phyloP scores from a whole-genome alignment of 2,113 vertebrate species.

The Pangasianodon gigas region DNA sequence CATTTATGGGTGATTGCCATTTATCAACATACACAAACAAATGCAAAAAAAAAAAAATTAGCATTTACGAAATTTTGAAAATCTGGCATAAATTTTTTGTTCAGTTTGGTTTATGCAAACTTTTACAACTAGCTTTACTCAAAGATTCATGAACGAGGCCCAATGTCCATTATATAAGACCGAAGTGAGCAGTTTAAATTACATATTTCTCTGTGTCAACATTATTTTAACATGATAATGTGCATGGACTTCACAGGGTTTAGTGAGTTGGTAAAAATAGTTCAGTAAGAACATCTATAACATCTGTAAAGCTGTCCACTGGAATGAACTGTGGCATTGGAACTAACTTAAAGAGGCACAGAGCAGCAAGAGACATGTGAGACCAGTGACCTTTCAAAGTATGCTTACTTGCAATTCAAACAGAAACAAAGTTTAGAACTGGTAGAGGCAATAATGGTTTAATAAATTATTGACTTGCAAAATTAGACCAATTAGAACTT shows the following conservation, averaged over 20 bases:
- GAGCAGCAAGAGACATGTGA: conserved; percentile 3
- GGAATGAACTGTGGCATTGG: conserved; percentile 17
- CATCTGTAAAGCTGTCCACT: conserved; percentile 3
- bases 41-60: neutral
- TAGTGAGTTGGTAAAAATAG: neutral
- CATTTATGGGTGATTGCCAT: neutral
- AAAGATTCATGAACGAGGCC: neutral
- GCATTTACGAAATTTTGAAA: neutral
- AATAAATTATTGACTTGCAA: neutral
- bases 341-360: neutral
- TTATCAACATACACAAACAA: neutral
- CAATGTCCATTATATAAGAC: neutral
- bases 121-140: neutral
- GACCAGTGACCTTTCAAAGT: conserved; percentile 21
- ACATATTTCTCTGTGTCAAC: neutral
- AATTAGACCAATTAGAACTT: neutral
- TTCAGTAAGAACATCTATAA: conserved; percentile 21
- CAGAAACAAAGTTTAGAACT: neutral
- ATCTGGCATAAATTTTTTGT: neutral
- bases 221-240: neutral
- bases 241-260: neutral
- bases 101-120: neutral
- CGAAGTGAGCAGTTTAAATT: neutral
- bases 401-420: neutral
- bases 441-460: neutral